Percentiles rank a stretch among this genome's conserved stretches.
Conservation (phyloP, 2,113 vertebrate genomes). For the Cygnus buccinator region DNA sequence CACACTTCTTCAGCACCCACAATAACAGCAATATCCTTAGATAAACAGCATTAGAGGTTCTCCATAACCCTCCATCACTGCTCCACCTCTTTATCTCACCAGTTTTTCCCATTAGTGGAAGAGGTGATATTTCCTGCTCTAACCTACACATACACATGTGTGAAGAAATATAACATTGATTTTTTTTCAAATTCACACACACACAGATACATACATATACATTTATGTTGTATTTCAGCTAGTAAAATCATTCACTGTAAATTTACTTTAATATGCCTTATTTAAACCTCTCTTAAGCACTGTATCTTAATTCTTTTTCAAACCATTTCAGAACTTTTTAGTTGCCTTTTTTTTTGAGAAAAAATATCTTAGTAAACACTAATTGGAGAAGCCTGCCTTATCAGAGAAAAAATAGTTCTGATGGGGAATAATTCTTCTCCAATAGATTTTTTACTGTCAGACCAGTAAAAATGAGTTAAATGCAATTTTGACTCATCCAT, state of each 20-base stretch:
- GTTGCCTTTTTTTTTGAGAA: neutral
- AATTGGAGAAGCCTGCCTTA: neutral
- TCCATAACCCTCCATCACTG: neutral
- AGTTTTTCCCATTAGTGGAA: neutral
- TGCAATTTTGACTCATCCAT: slow-evolving; percentile 13
- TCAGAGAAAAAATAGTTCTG: neutral
- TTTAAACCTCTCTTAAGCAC: neutral
- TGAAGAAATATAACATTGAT: neutral
- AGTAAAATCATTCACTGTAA: neutral
- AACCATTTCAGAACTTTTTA: neutral
- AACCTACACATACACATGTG: neutral
- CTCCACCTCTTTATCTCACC: neutral
- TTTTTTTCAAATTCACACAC: neutral
- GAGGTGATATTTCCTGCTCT: neutral
- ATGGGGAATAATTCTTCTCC: neutral
- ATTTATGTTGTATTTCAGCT: neutral
- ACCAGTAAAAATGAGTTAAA: neutral
- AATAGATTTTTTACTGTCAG: neutral
- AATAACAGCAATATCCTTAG: neutral
- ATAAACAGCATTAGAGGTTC: neutral
- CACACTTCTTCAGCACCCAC: neutral
- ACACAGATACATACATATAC: neutral
- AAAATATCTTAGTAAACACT: neutral
- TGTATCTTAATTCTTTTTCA: neutral
- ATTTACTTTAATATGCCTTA: neutral